Base-by-base conservation (phyloP, 2,113 vertebrate species). In the Alectura lathami region DNA sequence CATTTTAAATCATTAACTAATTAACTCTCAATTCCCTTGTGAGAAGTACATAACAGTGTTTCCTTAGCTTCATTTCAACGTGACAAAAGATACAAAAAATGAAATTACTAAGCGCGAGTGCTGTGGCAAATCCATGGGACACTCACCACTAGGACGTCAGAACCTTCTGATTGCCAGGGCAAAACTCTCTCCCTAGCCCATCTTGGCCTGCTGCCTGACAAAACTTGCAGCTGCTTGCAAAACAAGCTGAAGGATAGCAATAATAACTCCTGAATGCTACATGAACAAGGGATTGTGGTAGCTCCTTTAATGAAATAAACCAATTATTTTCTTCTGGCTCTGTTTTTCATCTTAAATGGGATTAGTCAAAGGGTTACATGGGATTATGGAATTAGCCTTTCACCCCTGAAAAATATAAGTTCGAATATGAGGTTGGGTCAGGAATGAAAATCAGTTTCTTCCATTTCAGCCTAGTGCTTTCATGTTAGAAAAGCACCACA, bases 221-320 rank as follows among this genome's bases (percentile, higher is more conserved):
- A 80, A 96, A 94, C 67, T 32, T 86, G 50, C 84, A 88, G 57
- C 42, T 76, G 63, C 60, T 83, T 83, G 53, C 32, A 80, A 80
- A 95, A 70, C 89, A 95, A 93, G 91, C 87, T 96, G 95, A 96
- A 94, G 67, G 45, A 83, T 30, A 85, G 87, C 95, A 93, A 74
- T 95, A 97, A 97, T 78, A 91, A 76, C 60, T 93, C 85, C 83
- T 95, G 93, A 96, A 93, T 70, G 78, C 75, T 70, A 93, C 63
- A 48, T 21, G 82, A 83, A 85, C 51, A 91, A 38, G 51, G 72
- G 42, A 88, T 48, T 88, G 83, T 75, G 51, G 72, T 57, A 77
- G 54, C 72, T 93, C 59, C 50, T 59, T 91, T 72, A 95, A 86
- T 74, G 73, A 91, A 45, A 83, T 72, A 94, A 96, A 66, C 47